Percentiles rank a stretch among this genome's conserved stretches.
Conservation (phyloP, 2,113 vertebrate species). For the Brachypodius melanocephalos region DNA sequence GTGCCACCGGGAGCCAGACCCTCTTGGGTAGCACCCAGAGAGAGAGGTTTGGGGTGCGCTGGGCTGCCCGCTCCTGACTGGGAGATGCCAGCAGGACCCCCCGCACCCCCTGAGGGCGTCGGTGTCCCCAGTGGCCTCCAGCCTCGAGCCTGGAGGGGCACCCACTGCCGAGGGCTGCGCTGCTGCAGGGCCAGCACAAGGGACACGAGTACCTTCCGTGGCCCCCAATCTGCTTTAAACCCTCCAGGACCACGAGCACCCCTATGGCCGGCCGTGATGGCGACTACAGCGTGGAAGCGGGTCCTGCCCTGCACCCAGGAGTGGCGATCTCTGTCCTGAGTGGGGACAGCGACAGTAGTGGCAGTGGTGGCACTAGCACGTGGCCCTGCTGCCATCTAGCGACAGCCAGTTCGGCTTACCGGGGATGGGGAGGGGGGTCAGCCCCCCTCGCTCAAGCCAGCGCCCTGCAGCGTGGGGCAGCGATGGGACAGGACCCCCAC, state of each 20-base stretch:
- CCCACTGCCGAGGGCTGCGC: neutral
- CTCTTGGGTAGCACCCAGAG: too few species aligned
- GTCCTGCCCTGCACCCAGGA: neutral
- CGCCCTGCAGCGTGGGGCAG: neutral
- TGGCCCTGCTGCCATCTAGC: slow-evolving; percentile 45
- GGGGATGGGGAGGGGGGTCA: neutral
- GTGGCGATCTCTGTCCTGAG: neutral
- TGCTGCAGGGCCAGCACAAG: neutral
- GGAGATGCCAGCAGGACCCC: neutral
- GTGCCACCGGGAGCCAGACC: neutral
- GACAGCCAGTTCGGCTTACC: neutral
- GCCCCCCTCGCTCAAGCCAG: neutral
- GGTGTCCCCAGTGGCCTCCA: neutral
- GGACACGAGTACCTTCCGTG: neutral
- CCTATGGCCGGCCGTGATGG: neutral
- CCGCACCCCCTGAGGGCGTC: neutral
- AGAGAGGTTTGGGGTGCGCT: neutral
- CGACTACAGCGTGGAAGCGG: neutral
- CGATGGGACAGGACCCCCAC: neutral
- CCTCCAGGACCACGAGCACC: neutral
- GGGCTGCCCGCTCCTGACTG: neutral
- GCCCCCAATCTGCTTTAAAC: neutral
- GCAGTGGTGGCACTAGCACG: neutral
- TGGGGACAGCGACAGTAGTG: neutral
- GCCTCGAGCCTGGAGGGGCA: neutral